phyloP scores from a whole-genome alignment of 2,797 vertebrate species.

The Neoniphon sammara region DNA sequence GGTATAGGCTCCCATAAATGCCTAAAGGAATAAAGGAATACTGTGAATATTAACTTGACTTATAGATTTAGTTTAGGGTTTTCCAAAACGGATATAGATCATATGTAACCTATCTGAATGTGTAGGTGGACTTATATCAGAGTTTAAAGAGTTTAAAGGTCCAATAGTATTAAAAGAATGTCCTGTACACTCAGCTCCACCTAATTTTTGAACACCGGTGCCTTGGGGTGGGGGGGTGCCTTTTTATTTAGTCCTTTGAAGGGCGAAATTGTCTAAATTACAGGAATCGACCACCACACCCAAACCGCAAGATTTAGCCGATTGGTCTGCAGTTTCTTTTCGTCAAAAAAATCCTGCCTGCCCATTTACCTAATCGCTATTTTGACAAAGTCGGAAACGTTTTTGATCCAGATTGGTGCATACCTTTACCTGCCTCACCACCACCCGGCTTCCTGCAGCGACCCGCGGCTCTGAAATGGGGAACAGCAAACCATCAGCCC shows the following conservation, averaged over 20 bases:
- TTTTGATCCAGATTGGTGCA: neutral
- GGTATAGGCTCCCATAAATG: neutral
- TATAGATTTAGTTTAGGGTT: too few species aligned
- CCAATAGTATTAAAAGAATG: too few species aligned
- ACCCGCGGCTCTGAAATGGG: constrained; percentile 44
- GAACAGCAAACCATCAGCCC: constrained; percentile 37
- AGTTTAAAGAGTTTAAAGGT: neutral
- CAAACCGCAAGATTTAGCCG: constrained; percentile 32
- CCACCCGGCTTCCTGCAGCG: constrained; percentile 2
- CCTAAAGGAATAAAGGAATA: too few species aligned
- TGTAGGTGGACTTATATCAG: neutral
- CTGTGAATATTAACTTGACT: too few species aligned
- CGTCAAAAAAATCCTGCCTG: neutral
- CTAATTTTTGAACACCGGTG: neutral
- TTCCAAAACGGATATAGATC: too few species aligned
- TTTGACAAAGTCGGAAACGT: constrained; percentile 12
- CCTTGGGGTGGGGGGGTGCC: constrained; percentile 13
- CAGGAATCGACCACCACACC: constrained; percentile 64
- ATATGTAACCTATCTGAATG: too few species aligned
- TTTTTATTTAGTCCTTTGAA: constrained; percentile 1
- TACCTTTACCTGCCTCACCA: constrained; percentile 1
- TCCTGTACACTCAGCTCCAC: neutral
- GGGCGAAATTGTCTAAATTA: constrained; percentile 29
- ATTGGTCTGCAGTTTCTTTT: constrained; percentile 13
- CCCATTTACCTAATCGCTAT: neutral